Evolutionary conservation across 2,888 invertebrate genomes (phyloP), one percentile per base, ranked within the genome.

Genomic region (Leptogaster cylindrica): DNA sequence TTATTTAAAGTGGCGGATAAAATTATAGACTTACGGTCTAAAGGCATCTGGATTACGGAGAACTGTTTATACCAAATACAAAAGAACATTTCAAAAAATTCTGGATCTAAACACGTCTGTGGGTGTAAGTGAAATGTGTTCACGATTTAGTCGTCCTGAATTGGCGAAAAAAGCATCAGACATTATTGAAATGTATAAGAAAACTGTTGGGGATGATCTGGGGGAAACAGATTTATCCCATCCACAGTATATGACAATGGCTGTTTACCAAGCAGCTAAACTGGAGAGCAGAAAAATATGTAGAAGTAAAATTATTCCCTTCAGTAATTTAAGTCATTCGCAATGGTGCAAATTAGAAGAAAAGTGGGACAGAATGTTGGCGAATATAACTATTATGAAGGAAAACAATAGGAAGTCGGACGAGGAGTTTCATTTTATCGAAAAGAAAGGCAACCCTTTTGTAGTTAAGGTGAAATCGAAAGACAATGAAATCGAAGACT

Each of bases 221-320:
- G 77, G 82, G 73, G 84, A 84, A 79, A 75, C 83, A 18, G 85
- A 88, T 74, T 74, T 85, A 16, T 82, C 79, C 51, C 84, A 88
- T 73, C 88, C 88, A 0, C 88, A 88, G 72, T 88, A 88, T 78
- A 82, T 84, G 1, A 84, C 86, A 50, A 86, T 87, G 83, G 85
- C 88, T 1, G 85, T 88, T 0, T 86, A 83, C 74, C 85, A 86
- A 71, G 86, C 88, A 20, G 86, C 88, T 78, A 87, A 85, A 84
- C 65, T 86, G 23, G 83, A 82, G 50, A 85, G 86, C 73, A 78
- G 84, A 0, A 87, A 86, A 80, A 75, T 87, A 4, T 75, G 84
- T 12, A 88, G 87, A 75, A 74, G 81, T 10, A 85, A 86, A 75
- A 75, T 88, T 12, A 76, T 85, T 51, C 81, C 84, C 28, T 83